Base-by-base conservation (phyloP, 2,113 vertebrate genomes). In the Bolborhynchus lineola region DNA sequence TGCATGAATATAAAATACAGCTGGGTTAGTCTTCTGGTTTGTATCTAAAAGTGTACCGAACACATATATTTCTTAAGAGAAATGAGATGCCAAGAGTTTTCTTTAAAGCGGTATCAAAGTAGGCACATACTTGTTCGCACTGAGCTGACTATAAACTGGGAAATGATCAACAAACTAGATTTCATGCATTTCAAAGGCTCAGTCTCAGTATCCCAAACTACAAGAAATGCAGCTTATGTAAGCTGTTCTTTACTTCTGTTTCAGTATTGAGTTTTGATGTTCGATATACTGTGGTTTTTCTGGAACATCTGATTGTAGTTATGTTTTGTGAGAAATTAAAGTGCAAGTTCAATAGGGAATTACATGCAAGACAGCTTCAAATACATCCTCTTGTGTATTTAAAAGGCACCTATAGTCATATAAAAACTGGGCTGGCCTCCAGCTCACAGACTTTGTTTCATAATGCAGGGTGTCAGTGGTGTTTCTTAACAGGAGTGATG, bases 181-280 rank as follows among this genome's bases (percentile, higher is more conserved):
- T 86, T 93, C 33, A 82, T 76, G 80, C n/a, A 52, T 95, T 93
- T 96, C 88, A 94, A 87, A 96, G 70, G 44, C 72, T 82, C 52
- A 49, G 25, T 65, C 57, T 84, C 70, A 79, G 55, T 80, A 91
- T 92, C 86, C 77, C 49, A 69, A 41, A 71, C 74, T 80, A 83
- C 50, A 75, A 78, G 78, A 78, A 75, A 79, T 35, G 31, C 50
- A 83, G 20, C 35, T 95, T 93, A 92, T 2, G 14, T 86, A 94
- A 94, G 74, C 77, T 79, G 25, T 57, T 84, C 37, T 62, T 93
- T 94, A 84, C 88, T 31, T 70, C 44, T 63, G 0, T 82, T 93
- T 87, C 67, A 79, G 28, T 55, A 63, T 57, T 77, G 79, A 78
- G 72, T 80, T 92, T 89, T 97, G 53, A 53, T 82, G 46, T 82